Conservation (phyloP, 2,797 vertebrate species). For the Epinephelus malabaricus region DNA sequence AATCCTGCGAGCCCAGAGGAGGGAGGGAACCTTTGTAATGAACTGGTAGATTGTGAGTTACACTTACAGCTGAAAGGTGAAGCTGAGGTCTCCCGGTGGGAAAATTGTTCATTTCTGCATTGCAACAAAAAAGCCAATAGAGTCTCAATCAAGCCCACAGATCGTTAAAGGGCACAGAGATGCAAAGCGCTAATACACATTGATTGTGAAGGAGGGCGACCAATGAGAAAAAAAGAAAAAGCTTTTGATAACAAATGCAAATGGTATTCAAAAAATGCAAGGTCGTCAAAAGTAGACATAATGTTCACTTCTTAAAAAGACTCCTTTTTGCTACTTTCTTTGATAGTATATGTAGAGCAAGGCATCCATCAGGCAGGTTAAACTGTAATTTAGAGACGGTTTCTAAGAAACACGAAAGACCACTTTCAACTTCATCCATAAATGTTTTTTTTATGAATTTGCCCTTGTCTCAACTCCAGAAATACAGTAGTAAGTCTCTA, state of each 20-base stretch:
- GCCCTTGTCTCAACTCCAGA: conserved; percentile 55
- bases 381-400: conserved; percentile 35
- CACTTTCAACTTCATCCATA: conserved; percentile 44
- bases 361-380: conserved; percentile 3
- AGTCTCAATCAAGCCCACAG: conserved; percentile 65
- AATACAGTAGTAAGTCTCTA: conserved; percentile 41
- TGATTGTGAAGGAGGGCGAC: conserved; percentile 56
- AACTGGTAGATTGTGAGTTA: conserved; percentile 65
- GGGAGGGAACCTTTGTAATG: conserved; percentile 54
- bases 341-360: not conserved
- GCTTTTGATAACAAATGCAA: conserved; percentile 73
- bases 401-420: conserved; percentile 33
- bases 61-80: conserved; percentile 73
- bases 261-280: conserved; percentile 68
- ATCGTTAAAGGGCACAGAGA: conserved; percentile 60
- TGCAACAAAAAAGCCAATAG: conserved; percentile 56
- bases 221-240: conserved; percentile 66
- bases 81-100: conserved; percentile 65
- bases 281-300: conserved; percentile 43
- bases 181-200: conserved; percentile 70
- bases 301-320: conserved; percentile 2
- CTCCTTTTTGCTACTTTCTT: conserved; percentile 4
- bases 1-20: conserved; percentile 64
- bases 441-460: conserved; percentile 40
- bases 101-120: conserved; percentile 64